Evolutionary conservation across 2,888 invertebrate genomes (phyloP).

Genomic region (Galeruca laticollis): DNA sequence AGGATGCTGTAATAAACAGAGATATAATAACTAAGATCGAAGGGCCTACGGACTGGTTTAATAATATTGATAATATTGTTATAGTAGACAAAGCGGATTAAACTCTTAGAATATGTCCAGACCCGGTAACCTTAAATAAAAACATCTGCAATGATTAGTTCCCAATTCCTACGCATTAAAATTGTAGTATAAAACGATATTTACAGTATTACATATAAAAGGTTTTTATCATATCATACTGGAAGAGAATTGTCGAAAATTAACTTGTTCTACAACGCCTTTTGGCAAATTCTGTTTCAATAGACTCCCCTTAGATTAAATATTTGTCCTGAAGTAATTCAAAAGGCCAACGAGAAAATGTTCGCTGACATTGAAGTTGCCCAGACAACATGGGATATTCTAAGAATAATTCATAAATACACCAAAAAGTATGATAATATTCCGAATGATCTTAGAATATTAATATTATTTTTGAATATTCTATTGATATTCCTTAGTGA

Average conservation of each 20-base stretch:
- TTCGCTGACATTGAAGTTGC: too few species aligned
- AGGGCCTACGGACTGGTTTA: constrained; percentile 43
- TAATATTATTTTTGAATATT: too few species aligned
- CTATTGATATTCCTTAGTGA: too few species aligned
- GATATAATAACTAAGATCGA: constrained; percentile 40
- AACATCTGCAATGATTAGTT: constrained; percentile 33
- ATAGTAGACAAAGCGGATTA: constrained; percentile 38
- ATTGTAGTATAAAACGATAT: constrained; percentile 47
- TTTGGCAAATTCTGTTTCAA: constrained; percentile 45
- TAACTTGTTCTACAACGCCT: too few species aligned
- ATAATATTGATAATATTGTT: too few species aligned
- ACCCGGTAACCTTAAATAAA: constrained; percentile 41
- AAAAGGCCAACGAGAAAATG: constrained; percentile 46
- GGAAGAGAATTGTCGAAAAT: constrained; percentile 37
- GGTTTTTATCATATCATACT: constrained; percentile 49
- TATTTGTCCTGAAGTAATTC: constrained; percentile 51
- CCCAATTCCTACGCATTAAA: constrained; percentile 47
- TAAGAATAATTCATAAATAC: too few species aligned
- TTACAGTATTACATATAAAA: constrained; percentile 51
- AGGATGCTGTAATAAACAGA: constrained; percentile 34
- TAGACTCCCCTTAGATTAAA: constrained; percentile 51
- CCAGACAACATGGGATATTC: constrained; percentile 46
- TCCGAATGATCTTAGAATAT: too few species aligned
- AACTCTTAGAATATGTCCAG: constrained; percentile 38
- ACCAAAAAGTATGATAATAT: too few species aligned